Conservation (phyloP, 92 coral and sea anemone genomes). For the Actinernus sp. region DNA sequence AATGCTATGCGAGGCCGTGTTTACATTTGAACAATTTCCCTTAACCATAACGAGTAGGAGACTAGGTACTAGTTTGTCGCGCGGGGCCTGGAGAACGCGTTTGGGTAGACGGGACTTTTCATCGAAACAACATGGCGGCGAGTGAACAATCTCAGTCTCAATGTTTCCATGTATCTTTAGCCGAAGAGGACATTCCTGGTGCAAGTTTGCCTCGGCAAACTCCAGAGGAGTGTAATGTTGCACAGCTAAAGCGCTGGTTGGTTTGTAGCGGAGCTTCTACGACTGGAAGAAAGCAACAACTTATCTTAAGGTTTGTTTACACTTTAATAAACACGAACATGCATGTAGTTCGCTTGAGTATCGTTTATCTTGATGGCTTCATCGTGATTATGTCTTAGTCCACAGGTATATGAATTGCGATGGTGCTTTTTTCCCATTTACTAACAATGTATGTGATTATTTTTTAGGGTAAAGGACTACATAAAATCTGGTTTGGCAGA, state of each 20-base stretch:
- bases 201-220: constrained; percentile 44
- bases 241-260: constrained; percentile 55
- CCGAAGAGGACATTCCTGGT: constrained; percentile 47
- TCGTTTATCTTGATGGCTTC: too few species aligned
- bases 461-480: constrained; percentile 35
- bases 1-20: too few species aligned
- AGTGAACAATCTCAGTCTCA: too few species aligned
- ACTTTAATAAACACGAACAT: too few species aligned
- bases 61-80: constrained; percentile 22
- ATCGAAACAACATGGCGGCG: constrained; percentile 24
- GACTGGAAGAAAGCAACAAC: constrained; percentile 41
- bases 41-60: constrained; percentile 46
- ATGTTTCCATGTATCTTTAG: not conserved
- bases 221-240: constrained; percentile 57
- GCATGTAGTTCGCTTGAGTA: too few species aligned
- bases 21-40: too few species aligned
- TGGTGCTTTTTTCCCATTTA: too few species aligned
- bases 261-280: constrained; percentile 42
- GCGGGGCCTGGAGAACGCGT: constrained; percentile 28
- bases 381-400: too few species aligned
- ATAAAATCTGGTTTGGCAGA: constrained; percentile 4
- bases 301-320: too few species aligned
- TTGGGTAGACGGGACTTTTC: constrained; percentile 38
- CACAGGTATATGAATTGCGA: too few species aligned
- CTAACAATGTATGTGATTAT: not conserved